Evolutionary conservation across 2,888 invertebrate species (phyloP), one percentile per base, ranked within the genome.

Genomic region (Drosophila dives): DNA sequence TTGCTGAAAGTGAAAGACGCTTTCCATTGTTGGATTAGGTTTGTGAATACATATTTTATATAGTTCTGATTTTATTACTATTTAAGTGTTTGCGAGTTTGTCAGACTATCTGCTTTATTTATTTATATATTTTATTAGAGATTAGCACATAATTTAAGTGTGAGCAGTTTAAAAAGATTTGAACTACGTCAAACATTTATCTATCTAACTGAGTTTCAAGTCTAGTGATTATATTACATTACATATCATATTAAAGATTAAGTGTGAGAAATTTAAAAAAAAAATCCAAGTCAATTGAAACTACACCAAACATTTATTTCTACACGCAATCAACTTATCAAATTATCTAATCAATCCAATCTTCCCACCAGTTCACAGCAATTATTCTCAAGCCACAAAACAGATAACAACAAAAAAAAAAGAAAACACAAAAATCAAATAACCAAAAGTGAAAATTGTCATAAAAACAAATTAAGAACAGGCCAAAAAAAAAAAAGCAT

Each of bases 381-480:
- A 55, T 23, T 55, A 62, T 68, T 60, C 59, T 62, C 53, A 76
- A 60, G 68, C 54, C 54, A 61, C 54, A 53, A 33, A 69, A 68
- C 61, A 61, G 42, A 48, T 29, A 23, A 69, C 71, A 64, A 65
- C 64, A 70, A 72, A 55, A 66, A 67, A 53, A 32, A 36, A 36
- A 11, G 17, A 38, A 38, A 67, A 63, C 69, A 68, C 55, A 51
- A 33, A 38, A 55, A 15, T 26, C 26, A 40, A 51, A 48, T 32
- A 63, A 23, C 61, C 68, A 67, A 72, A 81, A 76, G 83, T 85
- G 89, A 80, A 86, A 86, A 86, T 86, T 86, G 81, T 83, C 80
- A 89, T 89, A 72, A 77, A 84, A 90, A 90, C 82, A 85, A 91
- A 91, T 90, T 85, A 85, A 62, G 55, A 72, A 75, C 74, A 81